Evolutionary conservation across 2,888 invertebrate genomes (phyloP).

Genomic region (Eumacrocentrus americanus): DNA sequence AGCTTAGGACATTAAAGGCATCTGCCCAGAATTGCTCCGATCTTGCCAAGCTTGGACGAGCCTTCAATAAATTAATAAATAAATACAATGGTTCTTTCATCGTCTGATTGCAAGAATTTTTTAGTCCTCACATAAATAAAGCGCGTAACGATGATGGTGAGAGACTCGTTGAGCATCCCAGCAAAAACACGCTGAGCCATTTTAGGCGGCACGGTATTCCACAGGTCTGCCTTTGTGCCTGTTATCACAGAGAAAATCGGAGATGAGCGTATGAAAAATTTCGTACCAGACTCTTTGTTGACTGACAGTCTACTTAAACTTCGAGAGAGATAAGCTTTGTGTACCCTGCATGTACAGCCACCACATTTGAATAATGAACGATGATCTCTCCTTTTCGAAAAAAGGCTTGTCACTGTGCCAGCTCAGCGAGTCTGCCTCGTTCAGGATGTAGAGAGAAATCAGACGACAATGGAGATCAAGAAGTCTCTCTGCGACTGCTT

Average conservation of each 20-base stretch:
- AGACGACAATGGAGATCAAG: slow-evolving; percentile 81
- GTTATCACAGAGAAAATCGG: slow-evolving; percentile 38
- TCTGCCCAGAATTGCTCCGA: slow-evolving; percentile 59
- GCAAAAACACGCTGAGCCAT: slow-evolving; percentile 86
- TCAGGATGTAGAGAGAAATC: slow-evolving; percentile 78
- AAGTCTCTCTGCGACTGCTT: slow-evolving; percentile 82
- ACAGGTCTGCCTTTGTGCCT: slow-evolving; percentile 81
- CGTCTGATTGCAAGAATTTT: not conserved
- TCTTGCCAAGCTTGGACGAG: slow-evolving; percentile 68
- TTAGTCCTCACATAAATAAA: slow-evolving; percentile 72
- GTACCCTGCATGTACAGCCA: slow-evolving; percentile 84
- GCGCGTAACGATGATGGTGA: slow-evolving; percentile 79
- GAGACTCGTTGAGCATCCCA: slow-evolving; percentile 84
- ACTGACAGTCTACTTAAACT: no score
- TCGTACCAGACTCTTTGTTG: not conserved
- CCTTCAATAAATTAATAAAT: slow-evolving; percentile 59
- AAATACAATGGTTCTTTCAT: not conserved
- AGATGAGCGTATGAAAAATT: not conserved
- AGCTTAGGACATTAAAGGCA: slow-evolving; percentile 74
- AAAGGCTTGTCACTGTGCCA: slow-evolving; percentile 73
- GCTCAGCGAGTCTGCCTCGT: slow-evolving; percentile 80
- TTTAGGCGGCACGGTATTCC: slow-evolving; percentile 87
- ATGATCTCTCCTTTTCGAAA: slow-evolving; percentile 77
- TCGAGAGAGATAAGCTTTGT: not conserved
- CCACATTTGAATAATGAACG: slow-evolving; percentile 87